Evolutionary conservation across 2,888 invertebrate species (phyloP), one percentile per base, ranked within the genome.

Genomic region (Polydrusus cervinus): DNA sequence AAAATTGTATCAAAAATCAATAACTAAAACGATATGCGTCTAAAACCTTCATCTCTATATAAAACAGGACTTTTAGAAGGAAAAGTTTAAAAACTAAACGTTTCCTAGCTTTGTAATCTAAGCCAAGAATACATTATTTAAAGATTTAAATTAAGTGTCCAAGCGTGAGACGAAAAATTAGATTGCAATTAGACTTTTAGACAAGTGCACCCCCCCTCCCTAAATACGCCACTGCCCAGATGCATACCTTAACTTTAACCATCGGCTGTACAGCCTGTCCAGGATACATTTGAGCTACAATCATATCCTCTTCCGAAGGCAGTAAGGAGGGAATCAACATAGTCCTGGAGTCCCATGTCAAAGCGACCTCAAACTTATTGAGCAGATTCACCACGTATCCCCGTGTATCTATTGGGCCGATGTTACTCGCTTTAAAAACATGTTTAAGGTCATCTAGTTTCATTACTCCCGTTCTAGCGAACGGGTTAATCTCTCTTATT

Each of bases 331-430:
- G 98, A 74, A 99, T 95, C 73, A 99, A 88, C 1, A 97, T 87
- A 14, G 96, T 95, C 20, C 97, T 88, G 14, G 94, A 94, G 85
- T 99, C 98, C 96, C 98, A 99, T 25, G 97, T 96, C 69, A 99
- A 88, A 0, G 98, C 99, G 70, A 99, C 94, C 88, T 99, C 99
- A 87, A 98, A 99, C 89, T 99, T 99, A 88, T 97, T 97, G 70
- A 99, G 89, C 53, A 99, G 89, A 81, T 95, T 95, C 5, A 98
- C 93, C 68, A 97, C 96, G 83, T 98, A 96, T 64, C 94, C 93
- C 82, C 90, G 87, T 61, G 91, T 91, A 78, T 91, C 92, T 80
- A 90, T 89, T 0, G 93, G 92, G 6, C 95, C 93, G 75, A 93
- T 91, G 0, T 93, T 93, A 0, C 94, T 94, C n/a, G 95, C 94